Base-by-base conservation (phyloP, 2,113 vertebrate genomes). In the Pangasianodon gigas region DNA sequence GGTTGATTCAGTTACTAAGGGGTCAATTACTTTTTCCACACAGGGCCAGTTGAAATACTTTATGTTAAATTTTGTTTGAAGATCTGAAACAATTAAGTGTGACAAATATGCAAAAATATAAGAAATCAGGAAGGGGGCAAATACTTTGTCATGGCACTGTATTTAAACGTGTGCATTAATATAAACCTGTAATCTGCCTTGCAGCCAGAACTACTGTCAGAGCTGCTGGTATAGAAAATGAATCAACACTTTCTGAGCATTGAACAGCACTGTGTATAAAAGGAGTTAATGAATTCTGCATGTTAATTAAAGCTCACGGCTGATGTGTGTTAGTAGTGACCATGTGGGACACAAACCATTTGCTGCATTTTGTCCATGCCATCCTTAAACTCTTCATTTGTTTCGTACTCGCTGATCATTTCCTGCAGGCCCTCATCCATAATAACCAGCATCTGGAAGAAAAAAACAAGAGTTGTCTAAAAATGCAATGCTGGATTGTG, bases 351-450 rank as follows among this genome's bases (percentile, higher is more conserved):
- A 95, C 97, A 95, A 92, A 98, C 97, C 0, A 90, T 2, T 75
- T 58, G 0, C 93, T 99, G 98, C 85, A 97, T 0, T 0, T 9
- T 0, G 8, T 99, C 96, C 91, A 98, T 3, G 0, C 54, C 0
- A 0, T 6, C 0, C 5, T 0, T 84, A 0, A 94, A 71, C 0
- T 85, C 4, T 0, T 1, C 0, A 4, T 0, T 92, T 46, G 6
- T 84, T 41, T 84, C 90, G 88, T 98, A 98, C 0, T 88, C 32
- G 0, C 0, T 0, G 46, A 98, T 95, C 85, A 95, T 93, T 0
- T 95, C 77, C 5, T 62, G 77, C 82, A 99, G 93, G 10, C 93
- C 83, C 0, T 94, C 85, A 13, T 94, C 54, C 90, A 97, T 0
- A 5, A 58, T 18, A 58, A 19, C 94, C 13, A 94, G 44, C 0